Base-by-base conservation (phyloP, 2,888 invertebrate genomes). In the Drosophila mimica region DNA sequence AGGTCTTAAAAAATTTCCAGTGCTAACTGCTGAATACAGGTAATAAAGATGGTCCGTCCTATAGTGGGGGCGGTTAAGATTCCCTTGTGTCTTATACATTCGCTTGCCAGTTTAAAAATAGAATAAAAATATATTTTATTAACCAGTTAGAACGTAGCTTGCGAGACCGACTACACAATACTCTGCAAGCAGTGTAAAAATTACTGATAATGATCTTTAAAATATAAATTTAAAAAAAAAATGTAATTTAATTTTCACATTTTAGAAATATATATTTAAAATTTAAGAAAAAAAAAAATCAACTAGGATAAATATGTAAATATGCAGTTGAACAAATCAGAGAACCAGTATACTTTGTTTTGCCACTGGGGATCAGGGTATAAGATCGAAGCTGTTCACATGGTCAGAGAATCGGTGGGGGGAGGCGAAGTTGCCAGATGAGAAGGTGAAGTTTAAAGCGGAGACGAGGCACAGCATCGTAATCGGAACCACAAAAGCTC, bases 401-500 rank as follows among this genome's bases (percentile, higher is more conserved):
- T 57, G 57, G 43, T 57, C 31, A 57, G 20, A 6, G 40, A 43
- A 15, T 57, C 31, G 40, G 15, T 20, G 30, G 25, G 38, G 6
- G 34, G n/a, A 30, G 52, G 13, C 15, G 33, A 48, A 28, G 33
- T 28, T n/a, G 34, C n/a, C 8, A 20, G n/a, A 28, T 52, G 20
- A 31, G 17, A 58, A 51, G 33, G 51, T 49, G 49, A 64, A 60
- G 60, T 65, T 70, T 20, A 43, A 43, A 57, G 20, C 20, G 31
- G 20, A 40, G 40, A 43, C 20, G 57, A n/a, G 43, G 57, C 67
- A 56, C 48, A 52, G 65, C 51, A 38, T 62, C 62, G 71, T 66
- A 74, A 68, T 38, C 67, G 65, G 70, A 79, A 74, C 70, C 60
- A 46, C 71, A 81, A 78, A 61, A 66, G 60, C 53, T 57, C 46